A percentile compares a stretch with the other conserved stretches of the same genome.
Evolutionary conservation across 2,888 invertebrate genomes (phyloP).

Genomic region (Ormyrus rosae): DNA sequence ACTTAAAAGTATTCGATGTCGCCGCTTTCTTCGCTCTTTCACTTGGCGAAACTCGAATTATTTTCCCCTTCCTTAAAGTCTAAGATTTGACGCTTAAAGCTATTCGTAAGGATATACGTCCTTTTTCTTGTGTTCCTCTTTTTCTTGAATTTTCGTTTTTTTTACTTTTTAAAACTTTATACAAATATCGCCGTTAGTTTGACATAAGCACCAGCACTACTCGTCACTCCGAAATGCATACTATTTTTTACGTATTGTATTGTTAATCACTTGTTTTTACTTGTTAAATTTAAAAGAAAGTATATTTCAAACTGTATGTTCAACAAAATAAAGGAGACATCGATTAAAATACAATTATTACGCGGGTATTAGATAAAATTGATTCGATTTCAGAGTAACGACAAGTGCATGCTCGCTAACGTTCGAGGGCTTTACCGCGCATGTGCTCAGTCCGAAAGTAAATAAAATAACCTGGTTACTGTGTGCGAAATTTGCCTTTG

Average conservation of each 20-base stretch:
- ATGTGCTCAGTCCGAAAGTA: neutral
- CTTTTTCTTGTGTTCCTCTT: conserved; percentile 16
- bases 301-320: neutral
- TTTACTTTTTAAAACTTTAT: conserved; percentile 20
- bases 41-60: conserved; percentile 33
- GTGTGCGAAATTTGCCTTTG: neutral
- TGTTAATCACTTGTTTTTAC: neutral
- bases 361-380: neutral
- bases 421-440: neutral
- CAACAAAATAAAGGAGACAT: neutral
- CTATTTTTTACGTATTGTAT: neutral
- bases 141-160: neutral
- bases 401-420: neutral
- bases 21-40: conserved; percentile 6
- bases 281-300: too few relatives aligned
- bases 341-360: neutral
- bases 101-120: conserved; percentile 45
- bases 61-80: conserved; percentile 24
- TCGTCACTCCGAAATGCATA: conserved; percentile 5
- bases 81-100: conserved; percentile 42
- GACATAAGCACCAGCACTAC: neutral
- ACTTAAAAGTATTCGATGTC: conserved; percentile 38
- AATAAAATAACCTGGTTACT: neutral
- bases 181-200: conserved; percentile 30
- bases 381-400: neutral